These are phyloP conservation scores for Acanthisitta chloris DNA, from an alignment of 2,113 vertebrate species.

Conservation along the genomic window DNA sequence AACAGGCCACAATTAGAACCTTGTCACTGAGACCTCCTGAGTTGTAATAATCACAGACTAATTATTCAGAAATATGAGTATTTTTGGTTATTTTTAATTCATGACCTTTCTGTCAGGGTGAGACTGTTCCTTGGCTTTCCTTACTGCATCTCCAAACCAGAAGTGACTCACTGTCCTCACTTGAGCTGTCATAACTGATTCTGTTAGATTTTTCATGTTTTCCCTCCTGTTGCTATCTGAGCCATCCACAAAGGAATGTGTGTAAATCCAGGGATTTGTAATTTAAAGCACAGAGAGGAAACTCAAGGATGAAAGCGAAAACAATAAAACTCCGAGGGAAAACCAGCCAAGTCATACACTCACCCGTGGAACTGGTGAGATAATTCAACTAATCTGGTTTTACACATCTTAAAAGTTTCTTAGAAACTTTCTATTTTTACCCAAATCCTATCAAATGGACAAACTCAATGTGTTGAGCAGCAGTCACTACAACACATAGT, in stretches of 20 bases:
- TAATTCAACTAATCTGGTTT: background rate
- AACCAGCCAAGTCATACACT: background rate
- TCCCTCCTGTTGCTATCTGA: background rate
- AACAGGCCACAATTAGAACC: background rate
- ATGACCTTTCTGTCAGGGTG: background rate
- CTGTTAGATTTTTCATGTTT: background rate
- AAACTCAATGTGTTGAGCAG: background rate
- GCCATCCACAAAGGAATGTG: background rate
- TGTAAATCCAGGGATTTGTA: background rate
- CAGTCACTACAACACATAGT: background rate
- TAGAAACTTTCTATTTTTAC: background rate
- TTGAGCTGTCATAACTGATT: background rate
- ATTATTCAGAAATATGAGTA: background rate
- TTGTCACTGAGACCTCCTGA: background rate
- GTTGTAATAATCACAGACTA: background rate
- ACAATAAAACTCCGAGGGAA: rapidly evolving
- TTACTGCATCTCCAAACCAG: background rate
- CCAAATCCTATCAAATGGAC: background rate
- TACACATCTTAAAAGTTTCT: background rate
- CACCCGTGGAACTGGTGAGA: background rate
- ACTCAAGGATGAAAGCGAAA: background rate
- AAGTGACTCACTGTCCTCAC: rapidly evolving
- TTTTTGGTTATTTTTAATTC: background rate
- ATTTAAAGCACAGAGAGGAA: background rate
- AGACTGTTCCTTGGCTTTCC: background rate